Conservation (phyloP, 2,888 invertebrate species). For the Frankliniella intonsa region DNA sequence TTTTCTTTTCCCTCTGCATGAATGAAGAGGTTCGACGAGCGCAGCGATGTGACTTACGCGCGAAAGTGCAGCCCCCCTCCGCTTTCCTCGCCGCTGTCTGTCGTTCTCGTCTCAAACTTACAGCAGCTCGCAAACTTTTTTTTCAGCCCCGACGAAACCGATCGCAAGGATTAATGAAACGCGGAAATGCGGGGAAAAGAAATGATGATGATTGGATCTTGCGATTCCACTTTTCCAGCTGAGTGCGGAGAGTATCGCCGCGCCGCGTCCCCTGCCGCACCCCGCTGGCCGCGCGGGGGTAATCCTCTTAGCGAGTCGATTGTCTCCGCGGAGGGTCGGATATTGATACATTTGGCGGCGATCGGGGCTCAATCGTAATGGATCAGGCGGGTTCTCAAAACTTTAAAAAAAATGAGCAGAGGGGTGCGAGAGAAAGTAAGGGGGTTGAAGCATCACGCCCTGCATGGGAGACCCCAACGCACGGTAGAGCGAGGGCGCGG, state of each 20-base stretch:
- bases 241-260: neutral
- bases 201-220: neutral
- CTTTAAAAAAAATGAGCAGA: too few relatives aligned
- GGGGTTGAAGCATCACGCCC: too few relatives aligned
- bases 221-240: conserved; percentile 1
- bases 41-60: neutral
- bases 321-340: neutral
- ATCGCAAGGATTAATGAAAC: neutral
- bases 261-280: neutral
- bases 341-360: conserved; percentile 9
- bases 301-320: conserved; percentile 13
- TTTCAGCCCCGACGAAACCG: neutral
- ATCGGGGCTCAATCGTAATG: neutral
- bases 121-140: too few relatives aligned
- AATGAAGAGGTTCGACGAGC: neutral
- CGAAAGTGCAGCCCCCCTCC: neutral
- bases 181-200: neutral
- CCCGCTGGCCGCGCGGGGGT: neutral
- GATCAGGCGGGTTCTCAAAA: neutral
- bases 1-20: neutral
- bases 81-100: neutral
- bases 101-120: too few relatives aligned
- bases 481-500: neutral
- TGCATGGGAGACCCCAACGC: neutral
- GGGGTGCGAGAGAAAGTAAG: too few relatives aligned